phyloP scores from a whole-genome alignment of 2,797 vertebrate genomes.

The Argyrosomus regius region DNA sequence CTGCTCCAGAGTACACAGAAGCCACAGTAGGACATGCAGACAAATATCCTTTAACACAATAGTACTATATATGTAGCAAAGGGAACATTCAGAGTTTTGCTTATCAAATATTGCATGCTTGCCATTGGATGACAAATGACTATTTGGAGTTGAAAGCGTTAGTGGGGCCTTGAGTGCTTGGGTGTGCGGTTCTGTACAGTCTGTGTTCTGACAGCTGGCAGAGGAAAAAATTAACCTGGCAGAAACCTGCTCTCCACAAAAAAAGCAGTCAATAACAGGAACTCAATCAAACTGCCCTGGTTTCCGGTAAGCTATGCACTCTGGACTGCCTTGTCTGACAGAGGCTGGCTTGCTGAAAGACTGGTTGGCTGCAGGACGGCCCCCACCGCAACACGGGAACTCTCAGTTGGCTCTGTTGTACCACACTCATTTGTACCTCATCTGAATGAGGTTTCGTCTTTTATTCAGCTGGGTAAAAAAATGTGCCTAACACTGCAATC shows the following conservation, averaged over 20 bases:
- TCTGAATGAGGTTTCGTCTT: slow-evolving; percentile 79
- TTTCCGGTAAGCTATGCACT: slow-evolving; percentile 86
- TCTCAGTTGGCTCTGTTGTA: slow-evolving; percentile 71
- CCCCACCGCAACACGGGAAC: slow-evolving; percentile 78
- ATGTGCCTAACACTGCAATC: slow-evolving; percentile 50
- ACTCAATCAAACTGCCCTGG: slow-evolving; percentile 92
- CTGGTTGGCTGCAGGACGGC: slow-evolving; percentile 72
- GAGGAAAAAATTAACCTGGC: slow-evolving; percentile 78
- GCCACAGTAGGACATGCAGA: slow-evolving; percentile 42
- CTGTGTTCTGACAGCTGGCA: slow-evolving; percentile 82
- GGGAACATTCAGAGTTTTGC: slow-evolving; percentile 45
- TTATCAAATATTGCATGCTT: slow-evolving; percentile 71
- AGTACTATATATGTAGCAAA: slow-evolving; percentile 29
- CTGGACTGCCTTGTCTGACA: slow-evolving; percentile 81
- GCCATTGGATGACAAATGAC: slow-evolving; percentile 69
- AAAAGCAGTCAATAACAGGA: slow-evolving; percentile 94
- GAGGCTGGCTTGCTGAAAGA: slow-evolving; percentile 80
- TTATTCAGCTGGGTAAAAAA: slow-evolving; percentile 67
- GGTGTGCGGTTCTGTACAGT: slow-evolving; percentile 69
- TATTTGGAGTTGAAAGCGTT: slow-evolving; percentile 68
- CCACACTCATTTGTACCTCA: slow-evolving; percentile 82
- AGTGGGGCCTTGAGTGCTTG: slow-evolving; percentile 59
- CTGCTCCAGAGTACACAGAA: slow-evolving; percentile 60
- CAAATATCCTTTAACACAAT: slow-evolving; percentile 38
- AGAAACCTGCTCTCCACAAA: slow-evolving; percentile 84